These are phyloP conservation scores for Rhipidura dahli DNA, from an alignment of 2,113 vertebrate species.

Conservation along the genomic window DNA sequence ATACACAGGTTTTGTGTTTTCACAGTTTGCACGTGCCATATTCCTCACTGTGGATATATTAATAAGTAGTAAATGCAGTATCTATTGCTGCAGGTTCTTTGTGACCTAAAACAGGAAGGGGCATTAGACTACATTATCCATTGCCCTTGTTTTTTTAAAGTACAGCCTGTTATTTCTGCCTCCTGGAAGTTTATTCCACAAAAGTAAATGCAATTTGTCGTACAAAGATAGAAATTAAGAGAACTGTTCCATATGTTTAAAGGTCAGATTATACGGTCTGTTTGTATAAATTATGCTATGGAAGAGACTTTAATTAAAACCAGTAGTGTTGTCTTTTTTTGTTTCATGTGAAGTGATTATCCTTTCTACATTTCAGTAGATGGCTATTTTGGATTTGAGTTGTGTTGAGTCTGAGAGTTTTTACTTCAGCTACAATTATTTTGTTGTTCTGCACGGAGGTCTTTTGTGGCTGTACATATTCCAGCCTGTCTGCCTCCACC, in stretches of 20 bases:
- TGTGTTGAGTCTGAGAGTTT: not conserved
- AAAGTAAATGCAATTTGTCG: not conserved
- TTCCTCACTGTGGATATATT: not conserved
- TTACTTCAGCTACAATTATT: not conserved
- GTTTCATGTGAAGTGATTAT: not conserved
- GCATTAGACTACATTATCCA: not conserved
- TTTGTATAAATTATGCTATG: not conserved
- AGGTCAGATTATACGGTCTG: not conserved
- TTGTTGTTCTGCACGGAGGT: slow-evolving; percentile 34
- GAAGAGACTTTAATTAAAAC: slow-evolving; percentile 1
- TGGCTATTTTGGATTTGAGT: not conserved
- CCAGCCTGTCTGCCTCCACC: slow-evolving; percentile 41
- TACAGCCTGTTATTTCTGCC: not conserved
- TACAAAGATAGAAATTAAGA: not conserved
- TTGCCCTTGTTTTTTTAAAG: not conserved
- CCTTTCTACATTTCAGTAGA: not conserved
- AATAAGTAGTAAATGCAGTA: not conserved
- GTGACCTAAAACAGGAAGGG: not conserved
- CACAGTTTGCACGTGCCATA: not conserved
- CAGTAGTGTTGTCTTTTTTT: not conserved
- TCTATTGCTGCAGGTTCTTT: not conserved
- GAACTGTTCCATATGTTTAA: not conserved
- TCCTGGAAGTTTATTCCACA: not conserved
- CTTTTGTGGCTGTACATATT: not conserved
- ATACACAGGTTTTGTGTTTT: not conserved